These are phyloP conservation scores for Drosophila triauraria DNA, from an alignment of 1,140 invertebrate species.

Conservation along the genomic window DNA sequence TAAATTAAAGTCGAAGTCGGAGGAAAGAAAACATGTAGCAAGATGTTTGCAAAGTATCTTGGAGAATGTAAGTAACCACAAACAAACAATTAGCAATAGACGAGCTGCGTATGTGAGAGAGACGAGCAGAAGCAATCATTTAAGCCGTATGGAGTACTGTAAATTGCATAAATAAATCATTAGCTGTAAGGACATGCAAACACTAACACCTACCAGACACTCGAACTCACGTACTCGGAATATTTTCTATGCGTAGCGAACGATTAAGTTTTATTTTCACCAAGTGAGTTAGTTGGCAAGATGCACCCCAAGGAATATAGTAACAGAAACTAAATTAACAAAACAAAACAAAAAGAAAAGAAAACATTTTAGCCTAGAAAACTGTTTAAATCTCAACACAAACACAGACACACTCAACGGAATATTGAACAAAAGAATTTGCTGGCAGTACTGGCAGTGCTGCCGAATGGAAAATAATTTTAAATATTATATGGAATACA, in stretches of 20 bases:
- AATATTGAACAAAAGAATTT: slow-evolving; percentile 61
- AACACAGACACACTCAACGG: slow-evolving; percentile 31
- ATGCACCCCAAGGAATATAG: slow-evolving; percentile 58
- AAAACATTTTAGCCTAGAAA: slow-evolving; percentile 70
- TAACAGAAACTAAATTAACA: slow-evolving; percentile 34
- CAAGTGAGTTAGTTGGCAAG: slow-evolving; percentile 75
- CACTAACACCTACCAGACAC: slow-evolving; percentile 33
- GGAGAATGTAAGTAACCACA: slow-evolving; percentile 29
- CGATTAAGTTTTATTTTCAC: slow-evolving; percentile 77
- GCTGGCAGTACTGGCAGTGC: slow-evolving; percentile 9
- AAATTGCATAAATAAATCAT: slow-evolving; percentile 76
- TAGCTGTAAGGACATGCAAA: slow-evolving; percentile 61
- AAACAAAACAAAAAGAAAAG: slow-evolving; percentile 20
- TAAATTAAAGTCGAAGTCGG: slow-evolving; percentile 46
- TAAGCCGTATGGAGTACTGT: slow-evolving; percentile 70
- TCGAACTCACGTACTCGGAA: slow-evolving; percentile 28
- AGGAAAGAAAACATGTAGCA: slow-evolving; percentile 14
- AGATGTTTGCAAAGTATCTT: slow-evolving; percentile 22
- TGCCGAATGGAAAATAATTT: slow-evolving; percentile 45
- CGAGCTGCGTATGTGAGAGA: slow-evolving; percentile 21
- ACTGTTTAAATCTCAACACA: slow-evolving; percentile 56
- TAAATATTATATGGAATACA: slow-evolving; percentile 64
- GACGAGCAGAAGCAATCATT: slow-evolving; percentile 74
- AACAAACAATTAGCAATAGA: slow-evolving; percentile 56
- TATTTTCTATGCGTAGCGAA: slow-evolving; percentile 59